Evolutionary conservation across 2,113 vertebrate species (phyloP), one percentile per base, ranked within the genome.

Genomic region (Catharus fuscescens): DNA sequence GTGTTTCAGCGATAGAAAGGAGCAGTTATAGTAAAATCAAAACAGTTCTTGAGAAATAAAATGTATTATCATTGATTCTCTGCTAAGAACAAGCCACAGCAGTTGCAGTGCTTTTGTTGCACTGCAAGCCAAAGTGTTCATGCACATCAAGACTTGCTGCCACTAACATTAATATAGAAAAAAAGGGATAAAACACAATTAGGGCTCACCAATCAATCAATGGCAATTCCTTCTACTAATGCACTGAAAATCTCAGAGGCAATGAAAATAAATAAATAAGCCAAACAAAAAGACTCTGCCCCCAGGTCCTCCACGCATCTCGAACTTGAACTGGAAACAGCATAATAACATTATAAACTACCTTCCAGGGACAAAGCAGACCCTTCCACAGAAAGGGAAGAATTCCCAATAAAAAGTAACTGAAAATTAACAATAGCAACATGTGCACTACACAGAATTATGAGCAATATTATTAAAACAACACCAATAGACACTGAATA

Each of bases 171-270:
- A 73, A 71, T 53, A 54, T 0, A 45, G 53, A 34, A 31, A 82
- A 92, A 92, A 90, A 80, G 36, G 28, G 60, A 76, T 76, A 72
- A 59, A 90, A 32, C 38, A 12, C 26, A 82, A 60, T 88, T 91
- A 92, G 31, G 38, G 29, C 16, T 65, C 42, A 56, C 60, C 50
- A 64, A 96, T 95, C 88, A 90, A 80, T 96, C 94, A 96, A 47
- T 86, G 82, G 71, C 78, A 92, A 56, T 71, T 93, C 62, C 59
- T 93, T 61, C 78, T 50, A 18, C 62, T 80, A 80, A 93, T 54
- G 61, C 50, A 65, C 50, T 31, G 28, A 73, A 67, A 81, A 69
- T 54, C 72, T 90, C 67, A 73, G 29, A 83, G 44, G 70, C 48
- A 88, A 38, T 32, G 53, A 60, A 86, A 94, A 79, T 69, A 81